phyloP scores from a whole-genome alignment of 1,140 invertebrate species.

The Thaumetopoea pityocampa region DNA sequence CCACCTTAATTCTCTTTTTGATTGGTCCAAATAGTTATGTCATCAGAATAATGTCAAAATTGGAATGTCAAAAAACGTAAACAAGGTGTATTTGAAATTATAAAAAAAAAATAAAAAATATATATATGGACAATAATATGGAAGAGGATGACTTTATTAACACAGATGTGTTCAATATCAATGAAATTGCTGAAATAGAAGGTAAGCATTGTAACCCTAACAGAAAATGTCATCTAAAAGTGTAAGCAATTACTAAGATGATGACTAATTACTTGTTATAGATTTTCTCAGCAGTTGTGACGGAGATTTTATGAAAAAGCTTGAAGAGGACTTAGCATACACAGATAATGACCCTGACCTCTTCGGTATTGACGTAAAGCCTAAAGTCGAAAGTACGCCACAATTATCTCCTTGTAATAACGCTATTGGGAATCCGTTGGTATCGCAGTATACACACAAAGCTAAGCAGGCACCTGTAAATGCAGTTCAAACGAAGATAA shows the following conservation, averaged over 20 bases:
- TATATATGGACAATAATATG: conserved; percentile 32
- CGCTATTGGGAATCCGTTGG: conserved; percentile 50
- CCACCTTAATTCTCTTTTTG: conserved; percentile 37
- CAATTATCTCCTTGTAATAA: conserved; percentile 45
- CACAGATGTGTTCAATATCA: conserved; percentile 56
- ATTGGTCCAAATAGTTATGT: conserved; percentile 43
- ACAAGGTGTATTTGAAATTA: conserved; percentile 38
- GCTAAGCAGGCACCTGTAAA: conserved; percentile 25
- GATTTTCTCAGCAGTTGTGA: conserved; percentile 66
- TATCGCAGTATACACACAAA: conserved; percentile 53
- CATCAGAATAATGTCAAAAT: conserved; percentile 52
- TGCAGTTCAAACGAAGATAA: conserved; percentile 36
- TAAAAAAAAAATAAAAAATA: conserved; percentile 11
- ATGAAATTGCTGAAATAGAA: conserved; percentile 66
- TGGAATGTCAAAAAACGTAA: conserved; percentile 47
- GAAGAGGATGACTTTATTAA: conserved; percentile 56
- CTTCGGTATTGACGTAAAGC: conserved; percentile 46
- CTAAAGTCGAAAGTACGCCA: conserved; percentile 29
- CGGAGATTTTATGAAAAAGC: conserved; percentile 65
- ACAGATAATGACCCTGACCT: conserved; percentile 45
- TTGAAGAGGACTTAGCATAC: conserved; percentile 55
- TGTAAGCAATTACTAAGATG: no score
- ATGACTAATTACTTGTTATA: conserved; percentile 31
- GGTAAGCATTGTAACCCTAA: conserved; percentile 41
- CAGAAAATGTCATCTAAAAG: no score